phyloP scores from a whole-genome alignment of 2,113 vertebrate genomes.

The Archocentrus centrarchus region DNA sequence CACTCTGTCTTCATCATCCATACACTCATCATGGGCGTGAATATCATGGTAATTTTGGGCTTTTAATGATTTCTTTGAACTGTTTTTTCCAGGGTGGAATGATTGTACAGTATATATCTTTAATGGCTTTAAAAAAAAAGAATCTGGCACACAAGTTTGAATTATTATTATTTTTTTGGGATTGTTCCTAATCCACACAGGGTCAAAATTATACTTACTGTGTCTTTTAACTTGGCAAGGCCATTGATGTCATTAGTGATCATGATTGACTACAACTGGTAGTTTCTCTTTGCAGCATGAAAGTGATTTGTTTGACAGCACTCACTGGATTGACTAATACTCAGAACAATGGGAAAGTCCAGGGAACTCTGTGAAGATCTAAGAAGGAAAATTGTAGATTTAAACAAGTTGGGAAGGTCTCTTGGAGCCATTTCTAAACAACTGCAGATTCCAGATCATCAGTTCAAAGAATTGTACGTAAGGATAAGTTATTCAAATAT shows the following conservation, averaged over 20 bases:
- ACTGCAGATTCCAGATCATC: no score
- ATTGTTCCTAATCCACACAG: background rate
- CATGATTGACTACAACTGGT: background rate
- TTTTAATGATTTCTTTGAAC: background rate
- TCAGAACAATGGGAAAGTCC: background rate
- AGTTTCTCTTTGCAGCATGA: background rate
- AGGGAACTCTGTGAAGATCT: background rate
- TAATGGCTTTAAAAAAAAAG: background rate
- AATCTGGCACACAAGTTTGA: background rate
- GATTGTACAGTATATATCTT: background rate
- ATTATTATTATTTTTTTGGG: background rate
- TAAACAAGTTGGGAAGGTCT: background rate
- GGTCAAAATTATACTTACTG: background rate
- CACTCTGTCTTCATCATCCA: background rate
- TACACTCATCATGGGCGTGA: background rate
- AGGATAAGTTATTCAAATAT: no score
- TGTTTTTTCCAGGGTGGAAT: background rate
- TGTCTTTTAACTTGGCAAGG: background rate
- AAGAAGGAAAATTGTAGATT: background rate
- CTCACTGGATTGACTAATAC: background rate
- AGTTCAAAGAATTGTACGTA: no score
- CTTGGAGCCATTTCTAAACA: background rate
- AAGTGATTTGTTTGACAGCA: background rate
- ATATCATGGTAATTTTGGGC: background rate
- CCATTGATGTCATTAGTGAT: background rate